Conservation (phyloP, 2,113 vertebrate species). For the Hepsetus odoe region DNA sequence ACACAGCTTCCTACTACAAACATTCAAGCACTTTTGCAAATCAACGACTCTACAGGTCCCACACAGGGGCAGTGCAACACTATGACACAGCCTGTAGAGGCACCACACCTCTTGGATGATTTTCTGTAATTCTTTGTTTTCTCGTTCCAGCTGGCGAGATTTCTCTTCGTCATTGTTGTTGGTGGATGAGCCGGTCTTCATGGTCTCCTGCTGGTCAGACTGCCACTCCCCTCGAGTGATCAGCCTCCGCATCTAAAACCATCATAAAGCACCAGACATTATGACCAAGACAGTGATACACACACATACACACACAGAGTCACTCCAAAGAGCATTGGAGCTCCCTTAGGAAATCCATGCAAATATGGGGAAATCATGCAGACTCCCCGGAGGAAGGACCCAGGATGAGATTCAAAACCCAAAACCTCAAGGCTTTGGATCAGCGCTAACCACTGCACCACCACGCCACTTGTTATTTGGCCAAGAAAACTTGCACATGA, state of each 20-base stretch:
- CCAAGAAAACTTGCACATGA: too few species aligned
- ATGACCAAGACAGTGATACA: not conserved
- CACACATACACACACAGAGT: too few species aligned
- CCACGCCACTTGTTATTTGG: too few species aligned
- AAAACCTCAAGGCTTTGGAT: too few species aligned
- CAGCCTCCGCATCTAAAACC: conserved; percentile 86
- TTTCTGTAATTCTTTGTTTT: conserved; percentile 92
- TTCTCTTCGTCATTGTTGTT: conserved; percentile 98
- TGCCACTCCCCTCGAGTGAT: conserved; percentile 97
- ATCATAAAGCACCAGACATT: conserved; percentile 24
- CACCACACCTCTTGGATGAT: conserved; percentile 89
- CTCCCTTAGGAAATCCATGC: too few species aligned
- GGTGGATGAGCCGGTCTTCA: conserved; percentile 94
- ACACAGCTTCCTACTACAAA: not conserved
- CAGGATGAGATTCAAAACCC: too few species aligned
- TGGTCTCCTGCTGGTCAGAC: conserved; percentile 95
- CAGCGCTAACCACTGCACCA: too few species aligned
- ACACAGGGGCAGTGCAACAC: not conserved
- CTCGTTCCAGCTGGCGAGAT: conserved; percentile 89
- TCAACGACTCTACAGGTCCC: not conserved
- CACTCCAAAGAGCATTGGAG: too few species aligned
- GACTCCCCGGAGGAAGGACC: too few species aligned
- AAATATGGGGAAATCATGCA: too few species aligned
- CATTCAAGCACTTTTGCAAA: not conserved
- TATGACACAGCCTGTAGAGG: not conserved